phyloP scores from a whole-genome alignment of 2,888 invertebrate genomes.

The Hoplodrina ambigua region DNA sequence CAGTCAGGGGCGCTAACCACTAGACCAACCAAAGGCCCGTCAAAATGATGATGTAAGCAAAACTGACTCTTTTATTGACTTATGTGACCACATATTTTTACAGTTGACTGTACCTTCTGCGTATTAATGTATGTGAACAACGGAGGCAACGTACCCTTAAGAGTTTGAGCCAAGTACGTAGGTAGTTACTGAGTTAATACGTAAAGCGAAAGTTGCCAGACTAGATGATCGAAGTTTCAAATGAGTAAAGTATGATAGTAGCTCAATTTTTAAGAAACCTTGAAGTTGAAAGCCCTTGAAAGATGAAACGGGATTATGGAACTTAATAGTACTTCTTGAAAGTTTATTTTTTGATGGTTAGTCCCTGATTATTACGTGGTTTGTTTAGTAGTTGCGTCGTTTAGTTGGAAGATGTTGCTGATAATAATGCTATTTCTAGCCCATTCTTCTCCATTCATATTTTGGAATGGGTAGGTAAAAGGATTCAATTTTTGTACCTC shows the following conservation, averaged over 20 bases:
- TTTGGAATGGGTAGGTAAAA: too few species aligned
- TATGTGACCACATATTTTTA: neutral
- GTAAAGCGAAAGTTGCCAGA: conserved; percentile 12
- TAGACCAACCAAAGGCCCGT: too few species aligned
- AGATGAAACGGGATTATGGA: neutral
- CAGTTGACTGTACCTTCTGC: conserved; percentile 13
- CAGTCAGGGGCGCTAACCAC: too few species aligned
- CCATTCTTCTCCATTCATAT: too few species aligned
- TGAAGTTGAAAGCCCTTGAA: conserved; percentile 4
- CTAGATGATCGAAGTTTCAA: conserved; percentile 32
- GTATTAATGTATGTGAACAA: conserved; percentile 33
- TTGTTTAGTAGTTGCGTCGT: too few species aligned
- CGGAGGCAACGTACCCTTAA: conserved; percentile 23
- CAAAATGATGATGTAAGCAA: too few species aligned
- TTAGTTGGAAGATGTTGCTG: too few species aligned
- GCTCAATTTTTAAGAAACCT: conserved; percentile 25
- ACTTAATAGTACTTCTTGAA: neutral
- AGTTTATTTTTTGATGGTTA: neutral
- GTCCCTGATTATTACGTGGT: too few species aligned
- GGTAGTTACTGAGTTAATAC: conserved; percentile 33
- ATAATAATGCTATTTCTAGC: too few species aligned
- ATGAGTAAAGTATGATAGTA: conserved; percentile 3
- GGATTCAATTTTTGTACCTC: too few species aligned
- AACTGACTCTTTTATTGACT: neutral
- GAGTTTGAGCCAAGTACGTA: conserved; percentile 14